Evolutionary conservation across 2,113 vertebrate genomes (phyloP), one percentile per base, ranked within the genome.

Genomic region (Otus sunia): DNA sequence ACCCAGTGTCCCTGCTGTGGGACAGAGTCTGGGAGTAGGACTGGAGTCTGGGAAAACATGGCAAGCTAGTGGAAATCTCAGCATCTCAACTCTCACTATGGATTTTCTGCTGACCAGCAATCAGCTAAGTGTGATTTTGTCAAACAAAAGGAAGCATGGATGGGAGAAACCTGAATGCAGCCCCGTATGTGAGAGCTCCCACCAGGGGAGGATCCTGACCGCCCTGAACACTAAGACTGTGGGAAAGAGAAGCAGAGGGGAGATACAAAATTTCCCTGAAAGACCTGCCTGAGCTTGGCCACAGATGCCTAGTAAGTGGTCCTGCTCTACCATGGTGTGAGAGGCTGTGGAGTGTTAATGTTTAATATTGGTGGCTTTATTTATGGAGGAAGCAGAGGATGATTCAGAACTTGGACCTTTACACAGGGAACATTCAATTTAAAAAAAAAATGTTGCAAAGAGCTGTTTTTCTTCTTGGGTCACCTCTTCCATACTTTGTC

Each of bases 141-240:
- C 41, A 68, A 21, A 37, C 21, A 34, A 67, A 78, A 80, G 60
- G 15, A 74, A 68, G 60, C 12, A 21, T 14, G 27, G 12, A 18
- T 26, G 47, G 13, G 36, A 68, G 27, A 79, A 60, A 43, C 36
- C 25, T 49, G 58, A 53, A 27, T 39, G 30, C 16, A 84, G 30
- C 12, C 26, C 27, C 4, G 0, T 36, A 29, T 0, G 2, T 45
- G 36, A 76, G 27, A 76, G 52, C 15, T 66, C 7, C 7, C 45
- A 67, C 25, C n/a, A 37, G 10, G 9, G 16, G 49, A 19, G 11
- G 41, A 62, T 37, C 37, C 20, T 36, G 17, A 39, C 30, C 30
- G 58, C 10, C 39, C 41, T 52, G 20, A 59, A 53, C 3, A 2
- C 37, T 17, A 32, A 1, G 7, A 16, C 23, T 26, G 14, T 26